A percentile compares a stretch with the other conserved stretches of the same genome.
phyloP scores from a whole-genome alignment of 2,888 invertebrate species.

The Melitaea athalia region DNA sequence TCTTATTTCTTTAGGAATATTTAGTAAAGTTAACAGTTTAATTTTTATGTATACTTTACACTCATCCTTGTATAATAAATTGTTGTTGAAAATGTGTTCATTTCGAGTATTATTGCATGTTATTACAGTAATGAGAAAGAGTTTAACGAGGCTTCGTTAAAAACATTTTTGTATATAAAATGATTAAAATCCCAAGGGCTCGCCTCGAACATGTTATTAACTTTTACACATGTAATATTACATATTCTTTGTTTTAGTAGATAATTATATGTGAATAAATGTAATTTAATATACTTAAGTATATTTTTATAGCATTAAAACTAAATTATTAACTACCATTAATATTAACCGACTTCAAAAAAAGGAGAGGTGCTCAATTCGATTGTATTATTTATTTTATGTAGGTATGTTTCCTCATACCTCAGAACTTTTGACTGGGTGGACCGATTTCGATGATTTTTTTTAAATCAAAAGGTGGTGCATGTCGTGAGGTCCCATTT shows the following conservation, averaged over 20 bases:
- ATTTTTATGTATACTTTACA: background rate
- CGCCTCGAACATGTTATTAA: constrained; percentile 16
- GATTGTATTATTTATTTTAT: too few species aligned
- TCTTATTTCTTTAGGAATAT: too few species aligned
- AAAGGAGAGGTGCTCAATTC: too few species aligned
- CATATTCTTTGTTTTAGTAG: constrained; percentile 14
- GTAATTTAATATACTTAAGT: background rate
- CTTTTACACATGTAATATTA: constrained; percentile 20
- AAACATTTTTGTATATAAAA: constrained; percentile 22
- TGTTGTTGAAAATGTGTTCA: background rate
- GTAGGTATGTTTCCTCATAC: too few species aligned
- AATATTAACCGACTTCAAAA: too few species aligned
- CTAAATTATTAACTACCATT: too few species aligned
- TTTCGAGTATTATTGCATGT: constrained; percentile 13
- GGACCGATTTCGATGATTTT: too few species aligned
- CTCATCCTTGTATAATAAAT: background rate
- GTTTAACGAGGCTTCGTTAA: constrained; percentile 32
- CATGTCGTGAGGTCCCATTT: too few species aligned
- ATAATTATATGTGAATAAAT: background rate
- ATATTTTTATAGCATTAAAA: too few species aligned
- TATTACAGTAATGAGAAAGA: constrained; percentile 27
- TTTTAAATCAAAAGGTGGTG: too few species aligned
- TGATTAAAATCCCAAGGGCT: constrained; percentile 22
- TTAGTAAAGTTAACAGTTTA: background rate
- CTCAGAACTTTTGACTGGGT: too few species aligned